Evolutionary conservation across 2,797 vertebrate genomes (phyloP), one percentile per base, ranked within the genome.

Genomic region (Tapirus indicus): DNA sequence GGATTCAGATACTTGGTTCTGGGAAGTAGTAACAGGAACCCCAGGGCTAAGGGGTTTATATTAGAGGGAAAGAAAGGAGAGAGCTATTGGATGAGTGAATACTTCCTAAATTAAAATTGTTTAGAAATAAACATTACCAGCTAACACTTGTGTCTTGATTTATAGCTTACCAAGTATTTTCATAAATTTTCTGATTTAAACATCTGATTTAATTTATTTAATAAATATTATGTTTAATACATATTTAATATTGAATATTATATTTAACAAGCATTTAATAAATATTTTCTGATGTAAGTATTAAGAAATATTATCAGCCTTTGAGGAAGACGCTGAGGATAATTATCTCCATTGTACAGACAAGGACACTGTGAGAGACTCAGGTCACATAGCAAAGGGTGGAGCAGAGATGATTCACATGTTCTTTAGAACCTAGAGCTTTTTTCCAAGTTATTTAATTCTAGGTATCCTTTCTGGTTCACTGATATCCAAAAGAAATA

Each of bases 161-260:
- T 95, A 75, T 38, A 52, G 44, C 78, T 66, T 32, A 52, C 35
- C 52, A 88, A 52, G 35, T 94, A 58, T 87, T 89, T 83, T 86
- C 12, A 27, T 68, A 7, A 56, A 7, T 32, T 92, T 83, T 87
- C 47, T 44, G 25, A 79, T 64, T 93, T 62, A 62, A 80, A n/a
- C 71, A 41, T 74, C n/a, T 92, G 38, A 71, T 74, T 85, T 77
- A 35, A 32, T 35, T 0, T 17, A 4, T 60, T 80, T 60, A 80
- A 44, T 60, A 80, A 41, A 18, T 56, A 64, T 29, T 54, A 14
- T 29, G 29, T 23, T 62, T 66, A 44, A 41, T 13, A 9, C 14
- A 12, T 88, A 66, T 25, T 83, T 68, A 52, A 16, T 86, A 66
- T 25, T 83, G 60, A 52, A 16, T 86, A 62, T 62, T 44, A 27